Evolutionary conservation across 2,888 invertebrate genomes (phyloP).

Genomic region (Ptychoptera contaminata): DNA sequence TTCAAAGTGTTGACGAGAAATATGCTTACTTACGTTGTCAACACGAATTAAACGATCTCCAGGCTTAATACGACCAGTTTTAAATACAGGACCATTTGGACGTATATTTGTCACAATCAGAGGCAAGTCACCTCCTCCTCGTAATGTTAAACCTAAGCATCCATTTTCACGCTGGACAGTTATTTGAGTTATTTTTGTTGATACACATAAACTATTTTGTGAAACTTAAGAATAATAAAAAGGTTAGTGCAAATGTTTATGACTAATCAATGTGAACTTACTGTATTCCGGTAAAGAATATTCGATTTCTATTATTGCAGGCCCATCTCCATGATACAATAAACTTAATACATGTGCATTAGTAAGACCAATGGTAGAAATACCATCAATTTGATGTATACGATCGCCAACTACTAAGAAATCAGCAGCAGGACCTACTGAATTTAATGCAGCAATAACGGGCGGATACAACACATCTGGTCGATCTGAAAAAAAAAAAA

Average conservation of each 20-base stretch:
- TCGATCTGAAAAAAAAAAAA: slow-evolving; percentile 19
- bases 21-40: slow-evolving; percentile 45
- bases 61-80: slow-evolving; percentile 75
- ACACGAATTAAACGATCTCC: slow-evolving; percentile 82
- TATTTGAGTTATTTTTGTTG: slow-evolving; percentile 63
- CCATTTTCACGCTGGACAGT: slow-evolving; percentile 63
- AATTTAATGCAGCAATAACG: slow-evolving; percentile 28
- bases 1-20: too few species aligned
- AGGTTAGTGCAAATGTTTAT: not conserved
- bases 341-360: slow-evolving; percentile 60
- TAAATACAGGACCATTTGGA: slow-evolving; percentile 78
- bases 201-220: slow-evolving; percentile 57
- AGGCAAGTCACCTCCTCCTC: slow-evolving; percentile 67
- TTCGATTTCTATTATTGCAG: slow-evolving; percentile 66
- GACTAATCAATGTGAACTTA: slow-evolving; percentile 29
- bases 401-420: slow-evolving; percentile 63
- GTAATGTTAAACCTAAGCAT: slow-evolving; percentile 76
- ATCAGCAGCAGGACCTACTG: slow-evolving; percentile 42
- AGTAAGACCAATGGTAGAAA: slow-evolving; percentile 54
- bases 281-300: slow-evolving; percentile 70
- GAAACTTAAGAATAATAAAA: slow-evolving; percentile 33
- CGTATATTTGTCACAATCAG: slow-evolving; percentile 79
- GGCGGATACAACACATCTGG: slow-evolving; percentile 31
- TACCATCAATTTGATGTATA: slow-evolving; percentile 68
- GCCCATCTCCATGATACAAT: slow-evolving; percentile 55